phyloP scores from a whole-genome alignment of 2,797 vertebrate genomes.

The Bradypodion ventrale region DNA sequence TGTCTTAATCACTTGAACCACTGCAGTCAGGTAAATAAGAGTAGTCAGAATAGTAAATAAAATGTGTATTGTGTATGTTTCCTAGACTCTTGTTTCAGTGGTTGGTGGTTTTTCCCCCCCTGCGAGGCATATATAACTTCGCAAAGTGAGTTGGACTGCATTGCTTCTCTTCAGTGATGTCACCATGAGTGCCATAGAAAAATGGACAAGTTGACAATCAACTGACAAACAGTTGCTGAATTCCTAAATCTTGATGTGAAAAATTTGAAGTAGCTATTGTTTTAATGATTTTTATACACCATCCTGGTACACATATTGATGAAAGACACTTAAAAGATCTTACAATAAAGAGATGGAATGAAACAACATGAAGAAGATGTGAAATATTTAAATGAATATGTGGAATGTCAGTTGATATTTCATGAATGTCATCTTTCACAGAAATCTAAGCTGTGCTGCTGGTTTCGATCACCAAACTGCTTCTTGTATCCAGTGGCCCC shows the following conservation, averaged over 20 bases:
- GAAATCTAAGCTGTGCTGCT: constrained; percentile 32
- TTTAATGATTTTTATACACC: no score
- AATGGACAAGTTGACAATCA: no score
- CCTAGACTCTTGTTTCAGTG: not conserved
- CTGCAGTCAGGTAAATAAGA: no score
- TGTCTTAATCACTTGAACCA: no score
- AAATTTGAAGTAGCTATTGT: no score
- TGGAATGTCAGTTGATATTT: constrained; percentile 31
- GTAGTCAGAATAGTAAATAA: not conserved
- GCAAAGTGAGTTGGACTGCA: constrained; percentile 23
- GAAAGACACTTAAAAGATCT: no score
- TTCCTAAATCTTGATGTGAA: no score
- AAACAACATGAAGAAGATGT: constrained; percentile 8
- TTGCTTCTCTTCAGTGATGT: not conserved
- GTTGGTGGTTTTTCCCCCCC: constrained; percentile 13
- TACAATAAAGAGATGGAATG: not conserved
- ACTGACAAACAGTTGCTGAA: not conserved
- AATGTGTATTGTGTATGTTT: not conserved
- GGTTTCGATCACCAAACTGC: constrained; percentile 27
- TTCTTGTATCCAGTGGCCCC: not conserved
- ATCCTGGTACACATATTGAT: no score
- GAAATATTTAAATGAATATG: constrained; percentile 28
- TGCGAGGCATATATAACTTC: constrained; percentile 17
- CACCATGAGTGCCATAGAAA: constrained; percentile 22
- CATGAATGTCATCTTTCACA: constrained; percentile 22